Evolutionary conservation across 1,140 invertebrate genomes (phyloP).

Genomic region (Lutraria rhynchaena): DNA sequence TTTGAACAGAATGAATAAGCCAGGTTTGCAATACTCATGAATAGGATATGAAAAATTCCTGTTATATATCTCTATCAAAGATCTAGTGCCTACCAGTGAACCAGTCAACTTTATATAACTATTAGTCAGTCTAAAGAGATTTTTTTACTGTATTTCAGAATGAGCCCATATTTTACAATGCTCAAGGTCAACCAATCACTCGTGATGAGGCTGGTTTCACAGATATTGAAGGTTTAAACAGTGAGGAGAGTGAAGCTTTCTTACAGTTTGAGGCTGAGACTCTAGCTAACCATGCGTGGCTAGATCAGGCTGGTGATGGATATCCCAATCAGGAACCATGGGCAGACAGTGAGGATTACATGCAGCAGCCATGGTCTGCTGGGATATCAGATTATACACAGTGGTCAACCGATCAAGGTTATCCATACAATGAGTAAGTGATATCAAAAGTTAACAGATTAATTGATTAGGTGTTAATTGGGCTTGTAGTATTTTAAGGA

Average conservation of each 20-base stretch:
- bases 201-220: slow-evolving; percentile 66
- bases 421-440: slow-evolving; percentile 36
- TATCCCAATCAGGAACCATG: slow-evolving; percentile 6
- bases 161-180: slow-evolving; percentile 70
- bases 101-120: too few relatives aligned
- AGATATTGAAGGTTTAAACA: slow-evolving; percentile 42
- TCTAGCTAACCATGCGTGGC: slow-evolving; percentile 27
- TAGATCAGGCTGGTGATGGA: slow-evolving; percentile 26
- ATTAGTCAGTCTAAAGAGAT: background rate
- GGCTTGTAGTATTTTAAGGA: too few relatives aligned
- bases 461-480: too few relatives aligned
- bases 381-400: slow-evolving; percentile 45
- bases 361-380: slow-evolving; percentile 26
- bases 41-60: too few relatives aligned
- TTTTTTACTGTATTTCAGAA: slow-evolving; percentile 57
- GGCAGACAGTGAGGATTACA: background rate
- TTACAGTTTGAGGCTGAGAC: slow-evolving; percentile 62
- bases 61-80: too few relatives aligned
- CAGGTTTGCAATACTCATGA: too few relatives aligned
- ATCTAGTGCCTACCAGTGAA: too few relatives aligned
- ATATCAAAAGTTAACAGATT: too few relatives aligned
- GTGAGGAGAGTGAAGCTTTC: slow-evolving; percentile 62
- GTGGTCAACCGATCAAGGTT: slow-evolving; percentile 51
- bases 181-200: slow-evolving; percentile 63
- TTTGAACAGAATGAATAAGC: too few relatives aligned